A percentile compares a stretch with the other conserved stretches of the same genome.
phyloP scores from a whole-genome alignment of 2,888 invertebrate species.

The Thymelicus acteon region DNA sequence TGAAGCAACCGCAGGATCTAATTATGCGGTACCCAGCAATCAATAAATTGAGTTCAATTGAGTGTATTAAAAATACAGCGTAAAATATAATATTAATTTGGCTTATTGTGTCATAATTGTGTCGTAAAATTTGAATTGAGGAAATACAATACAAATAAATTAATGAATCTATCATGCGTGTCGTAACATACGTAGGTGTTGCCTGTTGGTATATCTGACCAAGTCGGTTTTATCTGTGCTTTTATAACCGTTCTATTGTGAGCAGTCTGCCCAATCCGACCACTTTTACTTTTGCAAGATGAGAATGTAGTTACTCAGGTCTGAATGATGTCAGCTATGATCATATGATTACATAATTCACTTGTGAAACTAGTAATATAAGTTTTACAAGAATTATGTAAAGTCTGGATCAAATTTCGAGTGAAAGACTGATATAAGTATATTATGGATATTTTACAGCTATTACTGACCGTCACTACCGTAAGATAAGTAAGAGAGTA shows the following conservation, averaged over 20 bases:
- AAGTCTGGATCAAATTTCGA: constrained; percentile 11
- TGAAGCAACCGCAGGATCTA: no score
- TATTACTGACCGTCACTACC: no score
- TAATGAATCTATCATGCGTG: background rate
- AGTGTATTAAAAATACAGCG: no score
- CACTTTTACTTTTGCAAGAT: constrained; percentile 73
- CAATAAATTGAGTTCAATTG: no score
- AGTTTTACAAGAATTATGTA: background rate
- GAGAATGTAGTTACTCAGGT: constrained; percentile 40
- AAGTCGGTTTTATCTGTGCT: constrained; percentile 47
- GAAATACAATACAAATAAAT: background rate
- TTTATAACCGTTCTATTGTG: constrained; percentile 63
- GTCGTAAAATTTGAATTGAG: background rate
- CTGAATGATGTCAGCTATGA: constrained; percentile 26
- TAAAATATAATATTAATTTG: no score
- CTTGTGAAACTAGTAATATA: constrained; percentile 15
- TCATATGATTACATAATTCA: constrained; percentile 30
- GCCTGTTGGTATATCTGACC: background rate
- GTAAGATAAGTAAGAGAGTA: no score
- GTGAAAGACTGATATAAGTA: constrained; percentile 6
- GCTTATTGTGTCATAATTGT: background rate
- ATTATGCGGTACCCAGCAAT: no score
- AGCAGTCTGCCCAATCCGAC: constrained; percentile 68
- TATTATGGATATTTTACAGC: no score
- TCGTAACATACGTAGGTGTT: background rate